Evolutionary conservation across 1,140 invertebrate species (phyloP).

Genomic region (Andrena cerasifolii): DNA sequence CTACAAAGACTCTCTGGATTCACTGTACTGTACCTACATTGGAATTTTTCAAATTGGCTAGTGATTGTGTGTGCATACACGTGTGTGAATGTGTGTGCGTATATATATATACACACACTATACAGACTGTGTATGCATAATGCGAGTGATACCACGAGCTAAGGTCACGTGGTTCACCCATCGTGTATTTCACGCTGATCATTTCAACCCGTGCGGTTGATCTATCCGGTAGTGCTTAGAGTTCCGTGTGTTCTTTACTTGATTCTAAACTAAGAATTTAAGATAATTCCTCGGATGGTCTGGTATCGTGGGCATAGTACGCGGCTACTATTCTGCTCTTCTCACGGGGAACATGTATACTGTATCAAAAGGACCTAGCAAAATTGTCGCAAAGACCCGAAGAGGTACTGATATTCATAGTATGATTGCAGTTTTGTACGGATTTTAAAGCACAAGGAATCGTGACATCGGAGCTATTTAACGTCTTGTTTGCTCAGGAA

Average conservation of each 20-base stretch:
- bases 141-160: constrained; percentile 26
- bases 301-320: constrained; percentile 26
- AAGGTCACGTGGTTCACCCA: constrained; percentile 54
- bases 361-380: constrained; percentile 91
- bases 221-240: constrained; percentile 13
- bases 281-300: constrained; percentile 59
- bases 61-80: not conserved
- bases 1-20: too few relatives aligned
- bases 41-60: constrained; percentile 25
- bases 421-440: not conserved
- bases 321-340: constrained; percentile 14
- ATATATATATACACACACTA: not conserved
- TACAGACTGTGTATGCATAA: too few relatives aligned
- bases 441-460: constrained; percentile 1
- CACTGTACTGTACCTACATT: not conserved
- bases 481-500: constrained; percentile 79
- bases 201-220: constrained; percentile 54
- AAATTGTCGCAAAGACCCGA: constrained; percentile 92
- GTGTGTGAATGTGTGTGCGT: not conserved
- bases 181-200: constrained; percentile 52
- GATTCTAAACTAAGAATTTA: constrained; percentile 31
- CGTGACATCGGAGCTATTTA: not conserved
- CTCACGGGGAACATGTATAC: constrained; percentile 87
- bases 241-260: constrained; percentile 20
- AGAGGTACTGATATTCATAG: constrained; percentile 84